Evolutionary conservation across 2,888 invertebrate species (phyloP).

Genomic region (Onchidella celtica): DNA sequence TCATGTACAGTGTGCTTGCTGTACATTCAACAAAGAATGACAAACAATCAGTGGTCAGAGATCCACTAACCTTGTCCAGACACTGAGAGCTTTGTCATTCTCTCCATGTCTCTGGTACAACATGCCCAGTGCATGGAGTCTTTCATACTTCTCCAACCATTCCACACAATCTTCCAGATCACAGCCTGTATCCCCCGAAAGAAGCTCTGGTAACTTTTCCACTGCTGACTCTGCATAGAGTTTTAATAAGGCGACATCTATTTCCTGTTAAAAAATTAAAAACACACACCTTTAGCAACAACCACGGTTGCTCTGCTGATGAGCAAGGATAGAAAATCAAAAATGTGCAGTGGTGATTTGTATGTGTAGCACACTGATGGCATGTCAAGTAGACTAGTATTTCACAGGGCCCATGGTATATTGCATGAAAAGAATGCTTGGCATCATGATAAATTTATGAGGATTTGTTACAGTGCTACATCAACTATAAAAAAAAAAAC

Average conservation of each 20-base stretch:
- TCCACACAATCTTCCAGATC: constrained; percentile 80
- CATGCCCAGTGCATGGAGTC: constrained; percentile 80
- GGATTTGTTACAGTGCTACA: too few relatives aligned
- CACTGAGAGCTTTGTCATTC: constrained; percentile 79
- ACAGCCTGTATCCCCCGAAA: constrained; percentile 74
- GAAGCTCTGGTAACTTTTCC: constrained; percentile 74
- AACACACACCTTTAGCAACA: not conserved
- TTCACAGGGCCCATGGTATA: too few relatives aligned
- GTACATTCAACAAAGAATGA: not conserved
- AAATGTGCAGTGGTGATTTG: too few relatives aligned
- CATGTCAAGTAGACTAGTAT: too few relatives aligned
- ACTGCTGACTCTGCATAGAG: constrained; percentile 79
- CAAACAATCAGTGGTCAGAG: not conserved
- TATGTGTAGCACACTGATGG: too few relatives aligned
- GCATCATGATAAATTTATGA: too few relatives aligned
- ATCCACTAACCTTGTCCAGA: constrained; percentile 79
- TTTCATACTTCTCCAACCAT: constrained; percentile 77
- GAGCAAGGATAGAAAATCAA: too few relatives aligned
- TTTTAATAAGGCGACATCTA: constrained; percentile 81
- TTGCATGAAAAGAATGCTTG: too few relatives aligned
- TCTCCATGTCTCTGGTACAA: constrained; percentile 79
- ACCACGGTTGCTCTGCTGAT: not conserved
- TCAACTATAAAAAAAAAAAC: too few relatives aligned
- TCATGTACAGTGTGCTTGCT: not conserved
- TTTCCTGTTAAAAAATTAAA: constrained; percentile 75